Evolutionary conservation across 92 coral and sea anemone species (phyloP), one percentile per base, ranked within the genome.

Genomic region (Porites lobata): DNA sequence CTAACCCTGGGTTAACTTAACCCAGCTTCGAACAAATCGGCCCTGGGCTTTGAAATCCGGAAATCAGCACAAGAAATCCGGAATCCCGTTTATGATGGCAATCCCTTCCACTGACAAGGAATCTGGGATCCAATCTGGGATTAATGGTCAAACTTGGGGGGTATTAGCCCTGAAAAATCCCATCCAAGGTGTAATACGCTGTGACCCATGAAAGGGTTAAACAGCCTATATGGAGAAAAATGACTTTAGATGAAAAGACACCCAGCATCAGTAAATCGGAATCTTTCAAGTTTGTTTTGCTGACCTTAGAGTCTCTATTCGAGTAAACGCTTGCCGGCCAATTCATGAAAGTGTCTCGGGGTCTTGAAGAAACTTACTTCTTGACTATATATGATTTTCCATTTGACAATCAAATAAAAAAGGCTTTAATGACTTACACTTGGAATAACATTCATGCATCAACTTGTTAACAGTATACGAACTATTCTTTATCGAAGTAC

Each of bases 401-500:
- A 62, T 62, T 0, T 13, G 66, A 14, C 19, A 62, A 62, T 62
- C 66, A 9, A 62, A 62, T 62, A 7, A 0, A 62, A 14, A 62
- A 62, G 7, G 19, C 66, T 1, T 62, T 14, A 13, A 62, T 11
- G n/a, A 11, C 19, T 14, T 62, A 62, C 11, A 62, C 66, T 62
- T 62, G 19, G 66, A 9, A 62, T 62, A 62, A 62, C 66, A 62
- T 13, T 10, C 1, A 62, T 62, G 66, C 66, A 62, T 62, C 66
- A 62, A 62, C 15, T 62, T 8, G 15, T 62, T 22, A 53, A 53
- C 8, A 8, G 8, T 54, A 13, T 54, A n/a, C 14, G n/a, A 38
- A 50, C 38, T 79, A 65, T 79, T 79, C 74, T 47, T 50, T 15
- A 50, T 79, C 51, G 7, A 80, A 20, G 73, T 83, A 84, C 32